These are phyloP conservation scores for Ormia ochracea DNA, from an alignment of 2,888 invertebrate species.

Conservation along the genomic window DNA sequence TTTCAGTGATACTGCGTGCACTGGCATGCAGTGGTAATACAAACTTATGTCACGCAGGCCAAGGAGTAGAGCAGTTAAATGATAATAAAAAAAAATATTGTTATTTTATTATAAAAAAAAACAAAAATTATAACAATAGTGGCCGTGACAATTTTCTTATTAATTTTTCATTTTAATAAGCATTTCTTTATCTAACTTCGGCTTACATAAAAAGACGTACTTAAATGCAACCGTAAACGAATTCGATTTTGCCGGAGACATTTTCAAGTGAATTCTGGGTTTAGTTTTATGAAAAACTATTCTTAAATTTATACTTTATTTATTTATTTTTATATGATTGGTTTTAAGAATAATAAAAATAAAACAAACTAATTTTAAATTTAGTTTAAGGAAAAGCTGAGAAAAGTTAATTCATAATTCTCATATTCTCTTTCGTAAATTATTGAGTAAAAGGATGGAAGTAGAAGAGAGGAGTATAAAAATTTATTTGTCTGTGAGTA, in stretches of 20 bases:
- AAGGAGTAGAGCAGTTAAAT: neutral
- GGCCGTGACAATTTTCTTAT: neutral
- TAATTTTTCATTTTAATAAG: neutral
- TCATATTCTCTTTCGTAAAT: too few relatives aligned
- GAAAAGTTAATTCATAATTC: too few relatives aligned
- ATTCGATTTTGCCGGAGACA: neutral
- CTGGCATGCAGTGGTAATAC: neutral
- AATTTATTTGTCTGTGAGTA: too few relatives aligned
- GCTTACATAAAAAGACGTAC: neutral
- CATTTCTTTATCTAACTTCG: neutral
- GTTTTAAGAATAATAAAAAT: too few relatives aligned
- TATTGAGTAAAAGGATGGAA: too few relatives aligned
- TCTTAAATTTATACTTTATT: too few relatives aligned
- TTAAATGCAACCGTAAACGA: neutral
- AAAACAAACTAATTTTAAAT: too few relatives aligned
- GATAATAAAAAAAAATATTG: neutral
- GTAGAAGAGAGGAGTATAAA: too few relatives aligned
- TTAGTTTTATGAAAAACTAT: too few relatives aligned
- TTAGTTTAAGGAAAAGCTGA: too few relatives aligned
- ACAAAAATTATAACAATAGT: too few relatives aligned
- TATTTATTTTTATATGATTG: too few relatives aligned
- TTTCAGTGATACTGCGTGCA: neutral
- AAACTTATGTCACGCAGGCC: neutral
- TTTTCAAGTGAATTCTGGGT: neutral
- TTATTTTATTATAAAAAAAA: neutral